Evolutionary conservation across 2,113 vertebrate genomes (phyloP), one percentile per base, ranked within the genome.

Genomic region (Cinclus mexicanus): DNA sequence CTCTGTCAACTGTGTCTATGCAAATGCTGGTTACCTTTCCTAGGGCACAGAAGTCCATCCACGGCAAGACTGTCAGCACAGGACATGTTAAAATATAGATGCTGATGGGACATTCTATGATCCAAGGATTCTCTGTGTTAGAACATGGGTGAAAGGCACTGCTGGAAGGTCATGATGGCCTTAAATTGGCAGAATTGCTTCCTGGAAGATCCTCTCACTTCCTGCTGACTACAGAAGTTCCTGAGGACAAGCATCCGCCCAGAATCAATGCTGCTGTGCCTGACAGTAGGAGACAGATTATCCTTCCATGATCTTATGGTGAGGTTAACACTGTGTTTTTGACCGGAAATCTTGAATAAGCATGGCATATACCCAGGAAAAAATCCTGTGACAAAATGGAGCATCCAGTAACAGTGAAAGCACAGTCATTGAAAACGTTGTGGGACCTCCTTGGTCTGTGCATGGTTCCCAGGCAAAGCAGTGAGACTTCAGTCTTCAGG

Each of bases 401-500:
- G 33, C 24, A 72, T 50, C 33, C 31, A 56, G 23, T 31, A 61
- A 91, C 4, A 16, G 4, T 59, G 72, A 83, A 94, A 77, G 14
- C 14, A 74, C 2, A 42, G 41, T n/a, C 52, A 56, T 0, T 33
- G 35, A 67, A 63, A 85, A 63, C 0, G 2, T 9, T 35, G 11
- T 63, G 52, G 21, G 47, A 95, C 18, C 7, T 87, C 33, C 50
- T 93, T 3, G 1, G 81, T 77, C 59, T 74, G 21, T 69, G 31
- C 9, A 39, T 3, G 1, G 63, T 95, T 91, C 82, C 50, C 68
- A 93, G 79, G 59, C 67, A 65, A 16, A 74, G 75, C 50, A 91
- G 84, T 47, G 61, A 80, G 47, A 67, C 17, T 67, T 90, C 63
- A 82, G 39, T 64, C 82, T 95, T 83, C 88, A 90, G 85, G 76